These are phyloP conservation scores for Aleiodes alternator DNA, from an alignment of 2,888 invertebrate genomes.

Conservation along the genomic window DNA sequence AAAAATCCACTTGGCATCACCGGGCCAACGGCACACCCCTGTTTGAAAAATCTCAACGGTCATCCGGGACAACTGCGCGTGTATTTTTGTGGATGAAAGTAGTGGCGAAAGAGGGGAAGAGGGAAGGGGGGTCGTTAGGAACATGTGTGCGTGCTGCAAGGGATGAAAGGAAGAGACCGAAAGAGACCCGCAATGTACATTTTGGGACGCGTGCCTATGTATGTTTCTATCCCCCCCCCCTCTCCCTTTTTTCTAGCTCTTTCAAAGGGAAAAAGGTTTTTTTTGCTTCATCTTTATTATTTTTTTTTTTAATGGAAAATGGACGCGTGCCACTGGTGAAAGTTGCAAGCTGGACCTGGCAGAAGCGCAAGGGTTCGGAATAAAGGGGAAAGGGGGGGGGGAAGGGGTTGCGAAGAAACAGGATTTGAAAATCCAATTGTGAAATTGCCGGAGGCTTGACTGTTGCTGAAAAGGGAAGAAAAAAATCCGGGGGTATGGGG, in stretches of 20 bases:
- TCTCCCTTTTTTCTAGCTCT: constrained; percentile 14
- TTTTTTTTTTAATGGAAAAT: constrained; percentile 59
- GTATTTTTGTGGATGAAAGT: constrained; percentile 22
- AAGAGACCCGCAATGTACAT: constrained; percentile 1
- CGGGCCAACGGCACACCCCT: constrained; percentile 39
- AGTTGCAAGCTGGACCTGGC: constrained; percentile 60
- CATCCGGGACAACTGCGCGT: constrained; percentile 42
- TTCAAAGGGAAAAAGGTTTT: constrained; percentile 15
- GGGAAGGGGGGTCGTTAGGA: constrained; percentile 29
- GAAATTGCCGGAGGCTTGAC: constrained; percentile 15
- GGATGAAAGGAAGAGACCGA: constrained; percentile 48
- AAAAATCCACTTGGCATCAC: constrained; percentile 52
- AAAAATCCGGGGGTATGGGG: not conserved
- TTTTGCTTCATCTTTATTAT: constrained; percentile 40
- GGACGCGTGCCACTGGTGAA: constrained; percentile 66
- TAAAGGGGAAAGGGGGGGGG: constrained; percentile 20
- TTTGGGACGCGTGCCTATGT: constrained; percentile 44
- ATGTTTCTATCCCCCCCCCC: constrained; percentile 51
- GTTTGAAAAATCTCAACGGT: constrained; percentile 53
- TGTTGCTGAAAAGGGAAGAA: constrained; percentile 20
- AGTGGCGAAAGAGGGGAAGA: not conserved
- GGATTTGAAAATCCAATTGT: constrained; percentile 40
- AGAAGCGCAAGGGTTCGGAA: constrained; percentile 35
- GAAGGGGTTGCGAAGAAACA: constrained; percentile 40
- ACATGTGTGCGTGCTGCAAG: constrained; percentile 51